These are phyloP conservation scores for Oryzias sinensis DNA, from an alignment of 2,797 vertebrate genomes.

Conservation along the genomic window DNA sequence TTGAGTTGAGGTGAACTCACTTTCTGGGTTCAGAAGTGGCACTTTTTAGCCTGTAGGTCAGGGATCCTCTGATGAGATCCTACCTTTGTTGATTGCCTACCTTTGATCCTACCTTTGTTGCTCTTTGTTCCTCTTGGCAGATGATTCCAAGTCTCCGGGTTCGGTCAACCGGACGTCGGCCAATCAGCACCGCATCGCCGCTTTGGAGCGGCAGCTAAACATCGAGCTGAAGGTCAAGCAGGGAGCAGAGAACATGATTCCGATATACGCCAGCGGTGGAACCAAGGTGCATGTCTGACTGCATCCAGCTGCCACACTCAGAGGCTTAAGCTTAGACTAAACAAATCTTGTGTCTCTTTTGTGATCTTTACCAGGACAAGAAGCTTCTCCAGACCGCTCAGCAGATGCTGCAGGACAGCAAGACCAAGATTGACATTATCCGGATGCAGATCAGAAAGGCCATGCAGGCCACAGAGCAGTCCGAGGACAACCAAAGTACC, in stretches of 20 bases:
- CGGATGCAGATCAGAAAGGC: constrained; percentile 87
- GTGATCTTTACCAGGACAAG: constrained; percentile 5
- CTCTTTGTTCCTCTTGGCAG: constrained; percentile 50
- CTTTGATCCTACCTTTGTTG: no score
- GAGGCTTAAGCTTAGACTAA: neutral
- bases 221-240: constrained; percentile 93
- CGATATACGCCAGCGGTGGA: constrained; percentile 86
- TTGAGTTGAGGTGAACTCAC: no score
- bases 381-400: constrained; percentile 80
- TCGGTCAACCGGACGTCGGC: constrained; percentile 64
- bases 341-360: neutral
- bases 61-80: no score
- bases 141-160: constrained; percentile 69
- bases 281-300: constrained; percentile 72
- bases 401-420: constrained; percentile 93
- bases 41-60: no score
- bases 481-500: constrained; percentile 73
- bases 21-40: no score
- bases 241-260: constrained; percentile 93
- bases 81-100: no score
- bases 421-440: constrained; percentile 90
- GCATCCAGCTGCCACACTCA: neutral
- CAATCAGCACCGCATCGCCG: constrained; percentile 79
- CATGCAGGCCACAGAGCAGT: constrained; percentile 81
- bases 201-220: constrained; percentile 88